Evolutionary conservation across 1,140 invertebrate species (phyloP).

Genomic region (Colletes latitarsis): DNA sequence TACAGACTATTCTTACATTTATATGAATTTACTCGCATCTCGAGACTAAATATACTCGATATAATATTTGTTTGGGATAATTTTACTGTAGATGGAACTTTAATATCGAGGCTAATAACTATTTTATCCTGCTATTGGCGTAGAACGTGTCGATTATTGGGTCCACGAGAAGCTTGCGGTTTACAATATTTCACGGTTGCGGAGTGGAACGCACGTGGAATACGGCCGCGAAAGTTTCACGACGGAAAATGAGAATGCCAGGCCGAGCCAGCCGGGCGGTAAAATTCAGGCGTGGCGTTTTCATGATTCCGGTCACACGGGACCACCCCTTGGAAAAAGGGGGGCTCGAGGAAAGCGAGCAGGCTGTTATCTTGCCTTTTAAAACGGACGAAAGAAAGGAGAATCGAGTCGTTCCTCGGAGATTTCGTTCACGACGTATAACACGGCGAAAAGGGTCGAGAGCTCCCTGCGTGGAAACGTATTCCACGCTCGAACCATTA

Average conservation of each 20-base stretch:
- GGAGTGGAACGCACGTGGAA: background rate
- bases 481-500: slow-evolving; percentile 42
- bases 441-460: slow-evolving; percentile 28
- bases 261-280: background rate
- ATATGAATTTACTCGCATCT: too few species aligned
- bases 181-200: too few species aligned
- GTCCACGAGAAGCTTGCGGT: too few species aligned
- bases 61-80: too few species aligned
- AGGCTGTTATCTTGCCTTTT: slow-evolving; percentile 20
- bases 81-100: too few species aligned
- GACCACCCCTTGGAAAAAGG: background rate
- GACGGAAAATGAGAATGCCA: too few species aligned
- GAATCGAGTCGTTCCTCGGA: slow-evolving; percentile 17
- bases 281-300: background rate
- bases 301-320: slow-evolving; percentile 17
- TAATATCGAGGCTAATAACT: too few species aligned
- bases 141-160: too few species aligned
- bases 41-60: too few species aligned
- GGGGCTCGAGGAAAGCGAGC: background rate
- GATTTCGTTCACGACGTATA: slow-evolving; percentile 32
- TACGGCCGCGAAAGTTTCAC: background rate
- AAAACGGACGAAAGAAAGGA: slow-evolving; percentile 17
- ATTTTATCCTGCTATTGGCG: too few species aligned
- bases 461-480: slow-evolving; percentile 13
- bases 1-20: too few species aligned